Evolutionary conservation across 2,797 vertebrate species (phyloP).

Genomic region (Anguilla obscura): DNA sequence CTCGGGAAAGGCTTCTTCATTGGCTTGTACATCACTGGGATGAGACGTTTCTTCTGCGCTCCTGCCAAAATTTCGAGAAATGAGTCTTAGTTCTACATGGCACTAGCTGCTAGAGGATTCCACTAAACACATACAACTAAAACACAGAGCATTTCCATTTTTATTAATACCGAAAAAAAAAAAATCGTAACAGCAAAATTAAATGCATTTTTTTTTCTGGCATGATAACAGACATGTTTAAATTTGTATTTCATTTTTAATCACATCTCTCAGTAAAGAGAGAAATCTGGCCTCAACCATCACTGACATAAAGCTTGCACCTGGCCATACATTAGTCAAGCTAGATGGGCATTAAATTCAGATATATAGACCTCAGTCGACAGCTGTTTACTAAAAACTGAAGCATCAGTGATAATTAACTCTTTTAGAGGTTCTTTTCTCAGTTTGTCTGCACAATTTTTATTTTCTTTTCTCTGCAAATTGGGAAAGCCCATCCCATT

Average conservation of each 20-base stretch:
- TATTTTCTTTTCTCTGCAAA: not conserved
- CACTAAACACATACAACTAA: not conserved
- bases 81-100: not conserved
- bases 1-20: conserved; percentile 91
- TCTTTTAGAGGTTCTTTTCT: not conserved
- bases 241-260: not conserved
- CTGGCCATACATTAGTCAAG: not conserved
- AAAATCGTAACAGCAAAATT: no score
- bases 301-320: not conserved
- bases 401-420: not conserved
- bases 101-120: not conserved
- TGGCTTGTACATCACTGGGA: conserved; percentile 88
- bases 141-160: not conserved
- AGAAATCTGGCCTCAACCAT: not conserved
- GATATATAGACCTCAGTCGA: not conserved
- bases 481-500: not conserved
- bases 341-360: not conserved
- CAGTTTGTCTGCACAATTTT: not conserved
- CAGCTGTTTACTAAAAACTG: not conserved
- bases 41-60: conserved; percentile 85
- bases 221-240: no score
- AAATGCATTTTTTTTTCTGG: no score
- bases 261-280: not conserved
- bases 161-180: no score
- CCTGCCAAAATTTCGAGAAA: conserved; percentile 65